phyloP scores from a whole-genome alignment of 2,797 vertebrate species.

The Pangasius sanitwongsei region DNA sequence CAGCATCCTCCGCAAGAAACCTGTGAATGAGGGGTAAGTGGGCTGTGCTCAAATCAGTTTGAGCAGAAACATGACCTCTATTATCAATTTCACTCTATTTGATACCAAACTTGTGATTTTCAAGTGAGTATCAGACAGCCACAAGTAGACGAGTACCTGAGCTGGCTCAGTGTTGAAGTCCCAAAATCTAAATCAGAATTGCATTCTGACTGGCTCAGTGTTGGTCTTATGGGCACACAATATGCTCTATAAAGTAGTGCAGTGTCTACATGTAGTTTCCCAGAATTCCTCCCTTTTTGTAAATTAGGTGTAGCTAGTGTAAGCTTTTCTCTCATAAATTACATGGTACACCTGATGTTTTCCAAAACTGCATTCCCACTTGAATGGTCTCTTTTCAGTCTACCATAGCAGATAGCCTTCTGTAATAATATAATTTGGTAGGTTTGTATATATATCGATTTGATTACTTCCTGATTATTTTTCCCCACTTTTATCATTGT shows the following conservation, averaged over 20 bases:
- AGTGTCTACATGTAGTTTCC: neutral
- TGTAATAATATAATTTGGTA: neutral
- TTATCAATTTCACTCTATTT: neutral
- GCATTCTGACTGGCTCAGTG: no score
- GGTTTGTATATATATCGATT: neutral
- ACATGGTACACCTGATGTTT: neutral
- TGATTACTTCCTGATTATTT: neutral
- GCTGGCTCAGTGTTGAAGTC: neutral
- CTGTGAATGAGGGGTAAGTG: slow-evolving; percentile 88
- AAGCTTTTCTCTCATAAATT: neutral
- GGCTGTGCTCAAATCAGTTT: neutral
- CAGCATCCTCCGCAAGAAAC: slow-evolving; percentile 97
- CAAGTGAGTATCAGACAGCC: neutral
- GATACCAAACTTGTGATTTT: neutral
- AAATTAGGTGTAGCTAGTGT: neutral
- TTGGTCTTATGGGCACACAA: neutral
- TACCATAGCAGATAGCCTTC: neutral
- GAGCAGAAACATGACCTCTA: neutral
- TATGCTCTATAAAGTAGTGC: neutral
- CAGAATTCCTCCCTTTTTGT: neutral
- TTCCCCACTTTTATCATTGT: neutral
- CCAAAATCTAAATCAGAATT: neutral
- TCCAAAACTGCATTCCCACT: neutral
- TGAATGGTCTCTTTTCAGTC: neutral
- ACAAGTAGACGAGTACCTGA: neutral